Conservation (phyloP, 2,797 vertebrate genomes). For the Nannoperca australis region DNA sequence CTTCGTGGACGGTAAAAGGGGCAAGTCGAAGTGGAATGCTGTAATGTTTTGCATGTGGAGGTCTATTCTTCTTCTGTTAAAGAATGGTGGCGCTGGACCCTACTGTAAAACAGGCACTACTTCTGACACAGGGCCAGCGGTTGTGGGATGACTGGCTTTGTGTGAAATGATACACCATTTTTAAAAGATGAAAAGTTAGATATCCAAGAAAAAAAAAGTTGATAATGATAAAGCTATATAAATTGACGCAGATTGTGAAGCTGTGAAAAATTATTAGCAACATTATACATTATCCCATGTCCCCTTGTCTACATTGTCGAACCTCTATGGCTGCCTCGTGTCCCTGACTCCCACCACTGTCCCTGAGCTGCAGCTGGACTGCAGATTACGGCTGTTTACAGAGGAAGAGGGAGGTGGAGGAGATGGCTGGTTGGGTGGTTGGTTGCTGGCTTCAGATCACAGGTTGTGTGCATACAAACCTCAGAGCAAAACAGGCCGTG, state of each 20-base stretch:
- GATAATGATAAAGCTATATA: neutral
- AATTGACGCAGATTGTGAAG: neutral
- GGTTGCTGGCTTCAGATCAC: conserved; percentile 72
- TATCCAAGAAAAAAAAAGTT: neutral
- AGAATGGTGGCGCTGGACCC: conserved; percentile 41
- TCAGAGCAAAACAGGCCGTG: conserved; percentile 39
- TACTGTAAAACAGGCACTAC: conserved; percentile 15
- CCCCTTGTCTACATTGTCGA: neutral
- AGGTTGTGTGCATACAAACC: conserved; percentile 61
- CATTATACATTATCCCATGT: conserved; percentile 11
- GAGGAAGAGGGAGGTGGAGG: conserved; percentile 52
- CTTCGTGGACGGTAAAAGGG: conserved; percentile 58
- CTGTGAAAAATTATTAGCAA: conserved; percentile 11
- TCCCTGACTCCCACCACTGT: conserved; percentile 61
- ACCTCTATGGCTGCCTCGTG: conserved; percentile 32
- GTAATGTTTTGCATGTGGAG: conserved; percentile 57
- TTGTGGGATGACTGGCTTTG: conserved; percentile 1
- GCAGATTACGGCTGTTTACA: conserved; percentile 72
- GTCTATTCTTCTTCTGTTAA: conserved; percentile 29
- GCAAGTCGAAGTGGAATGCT: conserved; percentile 54
- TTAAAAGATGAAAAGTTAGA: neutral
- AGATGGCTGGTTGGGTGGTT: conserved; percentile 44
- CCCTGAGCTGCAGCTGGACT: conserved; percentile 75
- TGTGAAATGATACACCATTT: neutral
- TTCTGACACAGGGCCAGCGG: conserved; percentile 17